Percentiles rank a stretch among this genome's conserved stretches.
Evolutionary conservation across 2,797 vertebrate species (phyloP).

Genomic region (Phalloptychus januarius): DNA sequence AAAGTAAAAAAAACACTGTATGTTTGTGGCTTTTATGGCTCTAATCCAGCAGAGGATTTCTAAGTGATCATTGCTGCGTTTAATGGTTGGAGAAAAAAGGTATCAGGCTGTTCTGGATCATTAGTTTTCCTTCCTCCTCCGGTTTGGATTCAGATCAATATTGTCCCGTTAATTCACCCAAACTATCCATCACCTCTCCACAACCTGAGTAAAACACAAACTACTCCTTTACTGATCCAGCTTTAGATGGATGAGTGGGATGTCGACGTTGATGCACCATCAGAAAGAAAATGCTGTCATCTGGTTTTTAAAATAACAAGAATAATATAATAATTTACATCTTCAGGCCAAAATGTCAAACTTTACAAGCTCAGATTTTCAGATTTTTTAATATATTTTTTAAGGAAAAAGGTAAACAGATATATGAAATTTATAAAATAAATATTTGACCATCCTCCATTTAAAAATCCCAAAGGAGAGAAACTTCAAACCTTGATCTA

Average conservation of each 20-base stretch:
- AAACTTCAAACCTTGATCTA: neutral
- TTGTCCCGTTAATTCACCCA: slow-evolving; percentile 13
- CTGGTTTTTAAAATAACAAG: neutral
- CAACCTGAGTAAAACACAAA: slow-evolving; percentile 31
- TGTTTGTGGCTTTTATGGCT: slow-evolving; percentile 10
- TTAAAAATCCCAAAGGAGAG: neutral
- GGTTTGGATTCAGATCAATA: slow-evolving; percentile 57
- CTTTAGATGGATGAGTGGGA: slow-evolving; percentile 3
- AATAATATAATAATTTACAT: neutral
- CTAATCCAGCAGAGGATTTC: slow-evolving; percentile 16
- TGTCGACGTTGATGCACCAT: neutral
- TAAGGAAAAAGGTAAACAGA: neutral
- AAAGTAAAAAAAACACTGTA: slow-evolving; percentile 4
- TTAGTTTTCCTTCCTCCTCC: slow-evolving; percentile 47
- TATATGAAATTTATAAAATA: neutral
- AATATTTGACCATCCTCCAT: neutral
- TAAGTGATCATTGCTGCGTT: slow-evolving; percentile 22
- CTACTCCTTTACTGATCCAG: slow-evolving; percentile 3
- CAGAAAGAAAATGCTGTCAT: neutral
- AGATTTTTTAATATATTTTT: neutral
- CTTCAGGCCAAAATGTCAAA: neutral
- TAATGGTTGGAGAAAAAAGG: slow-evolving; percentile 44
- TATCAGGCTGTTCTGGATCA: slow-evolving; percentile 45
- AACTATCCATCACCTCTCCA: slow-evolving; percentile 36
- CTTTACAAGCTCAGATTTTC: too few species aligned